These are phyloP conservation scores for Mormyrops boulengeri DNA, from an alignment of 2,797 vertebrate genomes.

Conservation along the genomic window DNA sequence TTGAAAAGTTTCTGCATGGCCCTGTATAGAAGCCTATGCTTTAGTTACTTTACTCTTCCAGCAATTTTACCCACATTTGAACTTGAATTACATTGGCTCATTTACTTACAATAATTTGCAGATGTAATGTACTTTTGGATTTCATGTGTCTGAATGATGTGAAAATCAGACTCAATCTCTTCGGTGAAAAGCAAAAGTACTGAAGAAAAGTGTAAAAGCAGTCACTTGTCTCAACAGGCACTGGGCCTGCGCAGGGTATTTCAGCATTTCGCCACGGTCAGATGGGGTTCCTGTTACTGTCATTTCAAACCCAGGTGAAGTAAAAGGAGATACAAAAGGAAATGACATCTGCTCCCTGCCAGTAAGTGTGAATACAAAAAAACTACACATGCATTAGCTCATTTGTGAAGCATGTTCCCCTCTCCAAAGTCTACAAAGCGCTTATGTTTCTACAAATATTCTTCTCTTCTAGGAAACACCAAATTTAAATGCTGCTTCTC, in stretches of 20 bases:
- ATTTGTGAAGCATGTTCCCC: neutral
- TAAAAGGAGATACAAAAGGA: neutral
- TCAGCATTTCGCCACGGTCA: neutral
- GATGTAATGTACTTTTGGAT: neutral
- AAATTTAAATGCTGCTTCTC: neutral
- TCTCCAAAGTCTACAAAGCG: neutral
- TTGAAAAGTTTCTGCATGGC: neutral
- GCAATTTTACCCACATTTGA: neutral
- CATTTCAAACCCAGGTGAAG: neutral
- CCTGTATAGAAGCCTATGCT: neutral
- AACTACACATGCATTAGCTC: neutral
- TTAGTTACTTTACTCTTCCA: neutral
- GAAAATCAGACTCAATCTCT: neutral
- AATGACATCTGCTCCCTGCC: neutral
- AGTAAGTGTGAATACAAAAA: neutral
- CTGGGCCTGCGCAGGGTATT: neutral
- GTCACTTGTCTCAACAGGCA: neutral
- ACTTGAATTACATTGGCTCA: neutral
- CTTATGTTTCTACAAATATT: neutral
- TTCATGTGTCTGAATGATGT: neutral
- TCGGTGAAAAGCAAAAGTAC: neutral
- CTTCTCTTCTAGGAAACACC: neutral
- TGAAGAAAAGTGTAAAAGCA: neutral
- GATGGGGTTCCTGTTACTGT: neutral
- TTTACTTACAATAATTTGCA: neutral